Evolutionary conservation across 2,113 vertebrate genomes (phyloP).

Genomic region (Podilymbus podiceps): DNA sequence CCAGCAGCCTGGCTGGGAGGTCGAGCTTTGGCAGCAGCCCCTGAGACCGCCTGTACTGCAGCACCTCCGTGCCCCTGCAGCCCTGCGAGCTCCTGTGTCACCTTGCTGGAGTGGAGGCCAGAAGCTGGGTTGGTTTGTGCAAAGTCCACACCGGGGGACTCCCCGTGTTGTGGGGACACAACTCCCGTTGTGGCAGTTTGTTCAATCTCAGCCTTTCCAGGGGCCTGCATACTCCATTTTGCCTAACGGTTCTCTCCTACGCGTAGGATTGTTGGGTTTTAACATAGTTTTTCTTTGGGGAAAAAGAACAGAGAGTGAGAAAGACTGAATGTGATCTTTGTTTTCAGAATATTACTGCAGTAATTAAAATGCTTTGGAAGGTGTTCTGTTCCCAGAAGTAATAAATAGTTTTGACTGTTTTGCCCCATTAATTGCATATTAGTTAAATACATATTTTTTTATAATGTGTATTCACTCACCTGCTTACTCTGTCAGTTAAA

Average conservation of each 20-base stretch:
- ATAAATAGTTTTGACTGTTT: conserved; percentile 59
- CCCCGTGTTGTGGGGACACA: too few species aligned
- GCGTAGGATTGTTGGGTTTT: neutral
- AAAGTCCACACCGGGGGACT: neutral
- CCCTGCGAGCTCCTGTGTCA: accelerated
- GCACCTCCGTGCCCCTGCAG: accelerated
- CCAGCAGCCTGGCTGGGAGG: neutral
- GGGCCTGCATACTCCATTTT: accelerated
- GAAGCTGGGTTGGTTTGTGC: neutral
- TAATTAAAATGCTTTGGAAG: conserved; percentile 55
- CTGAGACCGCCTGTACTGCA: accelerated
- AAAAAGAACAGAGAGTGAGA: neutral
- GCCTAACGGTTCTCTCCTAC: neutral
- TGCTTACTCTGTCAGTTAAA: conserved; percentile 54
- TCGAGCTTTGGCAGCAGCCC: too few species aligned
- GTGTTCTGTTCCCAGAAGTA: conserved; percentile 45
- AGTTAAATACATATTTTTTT: conserved; percentile 62
- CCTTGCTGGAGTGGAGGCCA: accelerated
- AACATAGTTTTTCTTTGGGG: neutral
- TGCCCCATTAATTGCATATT: conserved; percentile 65
- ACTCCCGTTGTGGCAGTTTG: neutral
- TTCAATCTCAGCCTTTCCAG: accelerated
- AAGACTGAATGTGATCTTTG: neutral
- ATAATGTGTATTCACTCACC: conserved; percentile 58
- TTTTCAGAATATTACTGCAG: neutral